These are phyloP conservation scores for Stomatorhinus walkeri DNA, from an alignment of 2,797 vertebrate genomes.

Conservation along the genomic window DNA sequence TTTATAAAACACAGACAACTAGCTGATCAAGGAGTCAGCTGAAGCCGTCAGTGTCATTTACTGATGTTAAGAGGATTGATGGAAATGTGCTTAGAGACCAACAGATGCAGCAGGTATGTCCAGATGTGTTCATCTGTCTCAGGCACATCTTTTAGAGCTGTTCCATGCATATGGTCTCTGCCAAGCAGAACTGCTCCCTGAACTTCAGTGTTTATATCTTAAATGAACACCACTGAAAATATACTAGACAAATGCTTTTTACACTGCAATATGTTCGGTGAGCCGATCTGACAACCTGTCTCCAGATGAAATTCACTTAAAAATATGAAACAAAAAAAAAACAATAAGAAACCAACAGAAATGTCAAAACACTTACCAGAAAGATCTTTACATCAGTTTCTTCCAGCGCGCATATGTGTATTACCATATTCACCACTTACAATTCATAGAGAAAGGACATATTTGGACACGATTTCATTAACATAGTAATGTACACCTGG, in stretches of 20 bases:
- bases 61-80: constrained; percentile 48
- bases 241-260: neutral
- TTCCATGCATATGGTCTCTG: constrained; percentile 54
- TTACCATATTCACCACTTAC: constrained; percentile 21
- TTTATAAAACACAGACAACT: constrained; percentile 20
- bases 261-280: neutral
- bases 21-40: constrained; percentile 57
- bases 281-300: constrained; percentile 7
- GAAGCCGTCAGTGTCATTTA: constrained; percentile 49
- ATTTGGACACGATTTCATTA: constrained; percentile 33
- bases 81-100: constrained; percentile 56
- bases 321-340: neutral
- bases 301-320: neutral
- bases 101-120: constrained; percentile 61
- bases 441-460: constrained; percentile 22
- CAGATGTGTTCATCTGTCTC: constrained; percentile 66
- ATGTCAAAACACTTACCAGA: neutral
- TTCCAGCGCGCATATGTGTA: constrained; percentile 14
- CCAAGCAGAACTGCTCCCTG: constrained; percentile 41
- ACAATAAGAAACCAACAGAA: neutral
- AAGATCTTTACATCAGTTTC: neutral
- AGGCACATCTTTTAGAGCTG: constrained; percentile 47
- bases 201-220: constrained; percentile 24
- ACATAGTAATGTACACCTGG: constrained; percentile 39
- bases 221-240: constrained; percentile 18